These are phyloP conservation scores for Platycheirus albimanus DNA, from an alignment of 2,888 invertebrate species.

Conservation along the genomic window DNA sequence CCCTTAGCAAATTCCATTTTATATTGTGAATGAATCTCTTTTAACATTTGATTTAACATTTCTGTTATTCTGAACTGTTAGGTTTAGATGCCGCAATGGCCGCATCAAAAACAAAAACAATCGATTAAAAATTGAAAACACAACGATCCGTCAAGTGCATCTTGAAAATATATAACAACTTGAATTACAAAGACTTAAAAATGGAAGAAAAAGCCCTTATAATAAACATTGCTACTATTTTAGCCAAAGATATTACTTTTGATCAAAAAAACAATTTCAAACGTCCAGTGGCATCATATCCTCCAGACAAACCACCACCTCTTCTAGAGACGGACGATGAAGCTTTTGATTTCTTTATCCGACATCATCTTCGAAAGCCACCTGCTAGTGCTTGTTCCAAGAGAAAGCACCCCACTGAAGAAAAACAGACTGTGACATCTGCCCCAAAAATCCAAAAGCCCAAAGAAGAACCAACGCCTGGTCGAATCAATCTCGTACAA, in stretches of 20 bases:
- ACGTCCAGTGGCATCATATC: conserved; percentile 44
- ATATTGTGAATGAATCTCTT: no score
- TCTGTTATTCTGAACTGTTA: no score
- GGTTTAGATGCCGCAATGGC: no score
- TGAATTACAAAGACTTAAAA: not conserved
- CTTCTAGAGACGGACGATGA: conserved; percentile 78
- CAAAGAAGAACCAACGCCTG: conserved; percentile 70
- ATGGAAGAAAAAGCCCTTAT: conserved; percentile 81
- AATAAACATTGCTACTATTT: conserved; percentile 80
- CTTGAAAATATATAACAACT: no score
- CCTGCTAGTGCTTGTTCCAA: not conserved
- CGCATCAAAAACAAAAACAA: no score
- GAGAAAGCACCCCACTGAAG: conserved; percentile 54
- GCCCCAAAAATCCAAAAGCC: not conserved
- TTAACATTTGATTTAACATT: no score
- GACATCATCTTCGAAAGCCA: conserved; percentile 58
- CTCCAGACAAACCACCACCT: conserved; percentile 45
- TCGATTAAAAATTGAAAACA: no score
- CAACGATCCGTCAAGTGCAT: no score
- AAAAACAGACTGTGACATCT: conserved; percentile 46
- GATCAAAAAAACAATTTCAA: conserved; percentile 76
- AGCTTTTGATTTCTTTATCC: conserved; percentile 75
- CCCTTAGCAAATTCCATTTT: no score
- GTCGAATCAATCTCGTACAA: conserved; percentile 79
- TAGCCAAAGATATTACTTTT: conserved; percentile 80